A percentile compares a stretch with the other conserved stretches of the same genome.
Evolutionary conservation across 2,888 invertebrate species (phyloP).

Genomic region (Spisula subtruncata): DNA sequence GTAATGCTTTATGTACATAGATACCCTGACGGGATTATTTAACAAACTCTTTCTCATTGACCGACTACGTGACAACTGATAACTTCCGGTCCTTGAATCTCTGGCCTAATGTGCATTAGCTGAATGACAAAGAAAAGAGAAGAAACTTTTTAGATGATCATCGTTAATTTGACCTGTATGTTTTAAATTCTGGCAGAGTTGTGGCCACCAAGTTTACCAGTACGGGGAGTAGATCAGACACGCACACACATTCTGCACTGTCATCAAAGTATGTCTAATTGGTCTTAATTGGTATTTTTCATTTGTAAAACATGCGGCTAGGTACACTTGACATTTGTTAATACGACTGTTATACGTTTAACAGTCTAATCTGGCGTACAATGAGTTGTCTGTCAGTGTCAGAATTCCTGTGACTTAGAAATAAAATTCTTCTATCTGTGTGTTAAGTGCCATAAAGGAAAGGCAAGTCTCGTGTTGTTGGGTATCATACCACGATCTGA

Average conservation of each 20-base stretch:
- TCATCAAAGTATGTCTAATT: conserved; percentile 9
- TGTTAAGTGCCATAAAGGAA: conserved; percentile 24
- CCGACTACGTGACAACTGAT: too few species aligned
- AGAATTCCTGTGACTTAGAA: conserved; percentile 20
- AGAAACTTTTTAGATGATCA: too few species aligned
- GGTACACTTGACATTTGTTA: not conserved
- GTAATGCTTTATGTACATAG: too few species aligned
- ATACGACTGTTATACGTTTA: not conserved
- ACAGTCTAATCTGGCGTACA: not conserved
- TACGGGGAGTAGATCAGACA: not conserved
- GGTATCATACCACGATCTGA: conserved; percentile 28
- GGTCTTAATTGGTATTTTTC: not conserved
- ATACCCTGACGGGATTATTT: too few species aligned
- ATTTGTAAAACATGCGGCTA: not conserved
- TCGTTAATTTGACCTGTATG: not conserved
- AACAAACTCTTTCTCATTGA: too few species aligned
- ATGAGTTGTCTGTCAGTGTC: not conserved
- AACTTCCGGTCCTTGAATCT: too few species aligned
- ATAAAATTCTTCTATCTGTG: not conserved
- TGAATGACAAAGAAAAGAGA: not conserved
- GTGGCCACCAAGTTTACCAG: not conserved
- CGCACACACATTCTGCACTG: conserved; percentile 8
- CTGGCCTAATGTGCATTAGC: not conserved
- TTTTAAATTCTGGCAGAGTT: not conserved
- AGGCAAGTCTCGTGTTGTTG: conserved; percentile 30